Base-by-base conservation (phyloP, 2,797 vertebrate species). In the Gastrophryne carolinensis region DNA sequence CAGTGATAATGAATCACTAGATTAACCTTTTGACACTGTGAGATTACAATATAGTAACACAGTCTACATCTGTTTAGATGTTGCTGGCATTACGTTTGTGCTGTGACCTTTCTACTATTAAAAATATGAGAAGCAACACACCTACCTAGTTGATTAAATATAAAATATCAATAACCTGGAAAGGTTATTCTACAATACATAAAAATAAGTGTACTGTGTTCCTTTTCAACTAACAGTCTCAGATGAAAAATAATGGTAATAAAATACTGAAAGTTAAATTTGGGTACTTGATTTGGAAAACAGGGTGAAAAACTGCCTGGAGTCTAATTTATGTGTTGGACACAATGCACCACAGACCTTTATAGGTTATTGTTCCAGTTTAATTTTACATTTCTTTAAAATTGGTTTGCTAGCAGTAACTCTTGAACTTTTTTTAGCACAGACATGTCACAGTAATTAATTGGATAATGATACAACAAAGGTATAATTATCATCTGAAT, bases 1-100 rank as follows among this genome's bases (percentile, higher is more conserved):
- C 41, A 32, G 11, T 17, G 32, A 49, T 21, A 50, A 32, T 49
- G 10, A 49, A 12, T 65, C 41, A 65, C 62, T 49, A 32, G 3
- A 65, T 65, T 65, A 65, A 65, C 62, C 62, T 65, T 24, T 65
- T 49, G 39, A 50, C 44, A 49, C 62, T 15, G 4, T 47, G 44
- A 9, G n/a, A 47, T 21, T 47, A 21, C 27, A 65, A 65, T 65
- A 13, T 30, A 23, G 29, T 32, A 34, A 65, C 44, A 50, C 10
- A 15, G 17, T 34, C 9, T 29, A 37, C 61, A 29, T 12, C 8
- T 12, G 61, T 64, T 44, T 37, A 63, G 21, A 35, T 47, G 12
- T 64, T 26, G 30, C 13, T 19, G 39, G 6, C 30, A 26, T 47
- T 44, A 39, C 44, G 44, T 49, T 29, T 64, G 41, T 29, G n/a